Conservation (phyloP, 2,113 vertebrate species). For the Esox niger region DNA sequence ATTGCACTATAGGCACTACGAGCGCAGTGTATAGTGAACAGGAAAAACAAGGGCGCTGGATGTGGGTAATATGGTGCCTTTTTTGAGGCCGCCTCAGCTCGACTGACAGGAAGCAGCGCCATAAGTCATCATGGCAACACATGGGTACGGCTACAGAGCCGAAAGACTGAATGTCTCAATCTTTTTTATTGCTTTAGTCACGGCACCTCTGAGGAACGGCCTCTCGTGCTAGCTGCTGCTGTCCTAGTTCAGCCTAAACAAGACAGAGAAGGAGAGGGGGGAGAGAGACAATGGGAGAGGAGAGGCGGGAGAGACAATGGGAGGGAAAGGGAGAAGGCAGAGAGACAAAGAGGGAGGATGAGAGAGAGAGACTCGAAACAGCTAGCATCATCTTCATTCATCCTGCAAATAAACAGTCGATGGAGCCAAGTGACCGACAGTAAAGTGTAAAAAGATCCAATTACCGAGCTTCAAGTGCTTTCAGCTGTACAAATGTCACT, state of each 20-base stretch:
- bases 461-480: conserved; percentile 76
- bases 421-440: conserved; percentile 64
- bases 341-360: no score
- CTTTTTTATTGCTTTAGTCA: neutral
- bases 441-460: conserved; percentile 79
- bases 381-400: neutral
- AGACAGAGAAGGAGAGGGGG: no score
- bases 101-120: conserved; percentile 15
- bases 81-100: no score
- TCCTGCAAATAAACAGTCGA: conserved; percentile 18
- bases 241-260: conserved; percentile 2
- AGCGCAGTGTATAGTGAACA: no score
- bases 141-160: neutral
- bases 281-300: no score
- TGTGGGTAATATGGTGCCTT: no score
- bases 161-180: neutral
- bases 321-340: no score
- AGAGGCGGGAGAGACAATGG: no score
- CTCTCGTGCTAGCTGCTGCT: neutral
- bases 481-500: conserved; percentile 72
- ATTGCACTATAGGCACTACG: no score
- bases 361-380: neutral
- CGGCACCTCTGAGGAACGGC: no score
- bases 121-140: conserved; percentile 14
- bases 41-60: no score